These are phyloP conservation scores for Procambarus clarkii DNA, from an alignment of 1,140 invertebrate genomes.

Conservation along the genomic window DNA sequence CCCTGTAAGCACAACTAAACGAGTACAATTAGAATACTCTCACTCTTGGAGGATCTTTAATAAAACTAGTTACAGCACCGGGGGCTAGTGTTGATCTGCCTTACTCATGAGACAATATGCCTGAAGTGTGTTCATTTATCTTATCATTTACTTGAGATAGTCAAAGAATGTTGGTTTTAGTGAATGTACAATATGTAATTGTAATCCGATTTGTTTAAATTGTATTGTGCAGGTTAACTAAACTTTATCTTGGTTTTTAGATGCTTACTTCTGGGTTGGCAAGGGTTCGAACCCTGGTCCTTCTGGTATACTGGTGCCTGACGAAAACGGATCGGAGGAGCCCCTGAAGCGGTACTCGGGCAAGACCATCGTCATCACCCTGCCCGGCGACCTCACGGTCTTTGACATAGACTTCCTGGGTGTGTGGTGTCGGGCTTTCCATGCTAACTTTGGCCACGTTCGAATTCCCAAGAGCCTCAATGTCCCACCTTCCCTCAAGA, in stretches of 20 bases:
- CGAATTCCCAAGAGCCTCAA: constrained; percentile 84
- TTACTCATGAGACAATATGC: too few relatives aligned
- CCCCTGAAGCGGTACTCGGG: constrained; percentile 74
- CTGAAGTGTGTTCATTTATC: too few relatives aligned
- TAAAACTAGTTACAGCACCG: too few relatives aligned
- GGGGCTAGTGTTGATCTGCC: too few relatives aligned
- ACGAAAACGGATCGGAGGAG: constrained; percentile 74
- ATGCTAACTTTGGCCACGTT: constrained; percentile 92
- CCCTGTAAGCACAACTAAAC: too few relatives aligned
- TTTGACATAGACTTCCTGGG: constrained; percentile 82
- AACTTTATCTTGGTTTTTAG: constrained; percentile 26
- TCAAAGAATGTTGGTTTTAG: too few relatives aligned
- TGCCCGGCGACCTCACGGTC: constrained; percentile 75
- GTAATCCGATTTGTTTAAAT: too few relatives aligned
- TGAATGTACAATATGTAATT: too few relatives aligned
- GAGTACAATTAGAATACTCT: too few relatives aligned
- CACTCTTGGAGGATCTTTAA: too few relatives aligned
- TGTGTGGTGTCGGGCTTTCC: constrained; percentile 91
- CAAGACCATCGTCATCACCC: constrained; percentile 75
- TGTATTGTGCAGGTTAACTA: too few relatives aligned
- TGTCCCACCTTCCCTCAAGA: constrained; percentile 92
- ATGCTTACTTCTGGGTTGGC: constrained; percentile 73
- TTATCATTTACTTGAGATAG: too few relatives aligned
- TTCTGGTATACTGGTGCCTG: constrained; percentile 72
- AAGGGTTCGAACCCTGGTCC: constrained; percentile 67